Base-by-base conservation (phyloP, 2,113 vertebrate genomes). In the Dipodomys ordii region DNA sequence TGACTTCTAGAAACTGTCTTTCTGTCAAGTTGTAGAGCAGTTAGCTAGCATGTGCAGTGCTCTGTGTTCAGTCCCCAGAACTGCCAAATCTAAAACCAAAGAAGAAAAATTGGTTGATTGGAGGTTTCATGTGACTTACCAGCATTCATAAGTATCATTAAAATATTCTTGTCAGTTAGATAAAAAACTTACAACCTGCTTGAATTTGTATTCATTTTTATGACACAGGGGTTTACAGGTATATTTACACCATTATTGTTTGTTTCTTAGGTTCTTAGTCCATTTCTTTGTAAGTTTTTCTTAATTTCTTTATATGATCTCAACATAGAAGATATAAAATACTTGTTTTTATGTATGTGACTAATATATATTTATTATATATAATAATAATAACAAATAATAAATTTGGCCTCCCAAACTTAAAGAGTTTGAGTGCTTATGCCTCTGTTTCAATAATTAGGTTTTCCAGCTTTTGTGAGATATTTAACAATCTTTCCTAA, bases 341-440 rank as follows among this genome's bases (percentile, higher is more conserved):
- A 32, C 71, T 84, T 7, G 28, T 27, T 87, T 88, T 69, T 65
- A 60, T 15, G 13, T 25, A 65, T 49, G 6, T 81, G 49, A 11
- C 18, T 87, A 68, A 77, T 62, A 65, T 39, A 39, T 39, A 5
- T 39, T 39, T 39, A 39, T 39, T 39, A 39, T 39, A 39, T 39
- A 39, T 39, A 5, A 39, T 39, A 39, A 39, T 39, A 39, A 39
- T 39, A 39, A 39, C 39, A 39, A 39, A 39, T 39, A 39, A 73
- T 23, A n/a, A 46, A 19, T 39, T 78, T 53, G 30, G 10, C 68
- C 74, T 16, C 46, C 72, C 49, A 49, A 69, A 80, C 73, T 65
- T 93, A 65, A 84, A 64, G 18, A 82, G 39, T 80, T 84, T 49
- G 71, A 88, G 65, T 64, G 83, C 32, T 76, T 76, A 65, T 67